Conservation (phyloP, 1,140 invertebrate genomes). For the Coelopa frigida region DNA sequence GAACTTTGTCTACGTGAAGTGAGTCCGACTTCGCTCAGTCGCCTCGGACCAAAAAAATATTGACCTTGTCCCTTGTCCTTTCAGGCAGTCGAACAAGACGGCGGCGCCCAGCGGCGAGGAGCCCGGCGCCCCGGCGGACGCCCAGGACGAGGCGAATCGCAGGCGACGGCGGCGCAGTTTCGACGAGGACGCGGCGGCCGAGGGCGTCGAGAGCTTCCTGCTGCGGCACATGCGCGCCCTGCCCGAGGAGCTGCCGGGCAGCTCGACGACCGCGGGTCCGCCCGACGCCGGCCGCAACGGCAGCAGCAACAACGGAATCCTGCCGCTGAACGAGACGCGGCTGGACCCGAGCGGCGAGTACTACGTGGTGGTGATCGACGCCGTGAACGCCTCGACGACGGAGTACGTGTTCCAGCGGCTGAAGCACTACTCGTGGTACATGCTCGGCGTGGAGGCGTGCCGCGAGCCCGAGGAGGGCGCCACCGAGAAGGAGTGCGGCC, state of each 20-base stretch:
- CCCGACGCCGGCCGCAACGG: no score
- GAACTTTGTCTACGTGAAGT: constrained; percentile 37
- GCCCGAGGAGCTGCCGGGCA: background rate
- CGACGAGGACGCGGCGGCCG: constrained; percentile 1
- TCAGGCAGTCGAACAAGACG: background rate
- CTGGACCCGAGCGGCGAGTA: constrained; percentile 17
- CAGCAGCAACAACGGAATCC: constrained; percentile 3
- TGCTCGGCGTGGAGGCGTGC: constrained; percentile 65
- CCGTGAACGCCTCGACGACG: constrained; percentile 24
- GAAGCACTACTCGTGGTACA: constrained; percentile 65
- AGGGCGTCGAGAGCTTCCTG: constrained; percentile 21
- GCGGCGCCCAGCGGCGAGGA: background rate
- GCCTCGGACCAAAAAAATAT: constrained; percentile 2
- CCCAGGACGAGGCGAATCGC: background rate
- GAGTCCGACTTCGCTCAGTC: no score
- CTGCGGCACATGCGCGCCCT: constrained; percentile 24
- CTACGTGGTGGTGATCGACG: constrained; percentile 15
- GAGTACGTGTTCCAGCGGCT: constrained; percentile 55
- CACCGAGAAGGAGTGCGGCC: constrained; percentile 20
- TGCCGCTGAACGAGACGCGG: constrained; percentile 7
- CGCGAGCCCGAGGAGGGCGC: constrained; percentile 46
- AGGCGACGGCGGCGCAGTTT: background rate
- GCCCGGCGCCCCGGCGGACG: background rate
- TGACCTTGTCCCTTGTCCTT: background rate
- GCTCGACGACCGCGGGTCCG: background rate